These are phyloP conservation scores for Tympanoctomys barrerae DNA, from an alignment of 2,797 vertebrate species.

Conservation along the genomic window DNA sequence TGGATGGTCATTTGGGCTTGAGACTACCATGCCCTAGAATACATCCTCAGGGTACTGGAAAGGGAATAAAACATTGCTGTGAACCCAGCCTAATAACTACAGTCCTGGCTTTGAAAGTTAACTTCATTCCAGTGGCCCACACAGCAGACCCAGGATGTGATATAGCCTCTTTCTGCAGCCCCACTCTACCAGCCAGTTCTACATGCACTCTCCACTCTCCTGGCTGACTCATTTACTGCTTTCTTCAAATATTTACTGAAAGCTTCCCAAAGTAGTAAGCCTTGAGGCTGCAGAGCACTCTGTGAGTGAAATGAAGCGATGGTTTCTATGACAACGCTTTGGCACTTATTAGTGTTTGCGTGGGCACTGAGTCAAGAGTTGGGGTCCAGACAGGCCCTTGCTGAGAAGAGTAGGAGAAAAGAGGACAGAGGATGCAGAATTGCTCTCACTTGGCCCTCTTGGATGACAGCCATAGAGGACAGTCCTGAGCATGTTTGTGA, in stretches of 20 bases:
- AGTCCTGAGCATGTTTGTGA: background rate
- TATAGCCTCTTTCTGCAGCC: slow-evolving; percentile 3
- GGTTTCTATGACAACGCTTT: slow-evolving; percentile 77
- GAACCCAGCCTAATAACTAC: slow-evolving; percentile 11
- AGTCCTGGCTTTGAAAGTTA: slow-evolving; percentile 36
- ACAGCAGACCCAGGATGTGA: background rate
- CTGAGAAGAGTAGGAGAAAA: slow-evolving; percentile 56
- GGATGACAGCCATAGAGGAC: background rate
- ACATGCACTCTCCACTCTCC: background rate
- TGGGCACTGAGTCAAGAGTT: slow-evolving; percentile 63
- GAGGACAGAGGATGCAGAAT: background rate
- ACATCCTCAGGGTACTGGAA: background rate
- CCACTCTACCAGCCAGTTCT: background rate
- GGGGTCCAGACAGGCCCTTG: slow-evolving; percentile 56
- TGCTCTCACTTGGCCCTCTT: slow-evolving; percentile 50
- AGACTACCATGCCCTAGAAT: background rate
- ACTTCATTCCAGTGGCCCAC: slow-evolving; percentile 8
- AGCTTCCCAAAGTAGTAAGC: slow-evolving; percentile 73
- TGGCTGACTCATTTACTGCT: slow-evolving; percentile 58
- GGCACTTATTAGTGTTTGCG: slow-evolving; percentile 74
- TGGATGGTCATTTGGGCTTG: background rate
- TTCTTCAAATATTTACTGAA: slow-evolving; percentile 80
- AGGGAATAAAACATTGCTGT: background rate
- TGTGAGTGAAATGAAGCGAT: slow-evolving; percentile 63
- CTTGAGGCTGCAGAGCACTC: slow-evolving; percentile 36